Conservation (phyloP, 2,113 vertebrate species). For the Ceratotherium simum region DNA sequence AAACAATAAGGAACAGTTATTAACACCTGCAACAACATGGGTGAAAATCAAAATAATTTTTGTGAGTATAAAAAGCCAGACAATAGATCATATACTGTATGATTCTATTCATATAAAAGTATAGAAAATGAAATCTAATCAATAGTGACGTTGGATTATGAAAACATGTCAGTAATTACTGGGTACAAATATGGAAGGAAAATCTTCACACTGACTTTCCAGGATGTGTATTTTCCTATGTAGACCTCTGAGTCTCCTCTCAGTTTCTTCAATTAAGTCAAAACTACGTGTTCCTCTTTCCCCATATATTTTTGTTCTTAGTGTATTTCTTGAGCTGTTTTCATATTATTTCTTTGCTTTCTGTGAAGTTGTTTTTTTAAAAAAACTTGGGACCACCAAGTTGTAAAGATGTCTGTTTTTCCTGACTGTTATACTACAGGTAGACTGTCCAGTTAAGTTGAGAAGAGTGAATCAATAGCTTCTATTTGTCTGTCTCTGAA, state of each 20-base stretch:
- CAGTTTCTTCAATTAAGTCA: constrained; percentile 70
- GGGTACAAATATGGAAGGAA: background rate
- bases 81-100: background rate
- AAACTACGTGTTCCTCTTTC: constrained; percentile 59
- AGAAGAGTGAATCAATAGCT: constrained; percentile 73
- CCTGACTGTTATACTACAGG: constrained; percentile 67
- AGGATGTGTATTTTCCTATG: constrained; percentile 57
- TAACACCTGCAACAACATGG: background rate
- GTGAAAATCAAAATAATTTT: background rate
- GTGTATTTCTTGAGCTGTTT: constrained; percentile 87
- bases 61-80: background rate
- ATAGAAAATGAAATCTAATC: background rate
- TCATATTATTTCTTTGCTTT: constrained; percentile 87
- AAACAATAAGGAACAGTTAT: background rate
- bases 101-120: background rate
- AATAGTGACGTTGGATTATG: background rate
- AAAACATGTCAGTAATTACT: background rate
- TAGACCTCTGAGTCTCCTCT: constrained; percentile 50
- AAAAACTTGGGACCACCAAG: constrained; percentile 84
- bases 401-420: constrained; percentile 83
- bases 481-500: constrained; percentile 65
- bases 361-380: constrained; percentile 85
- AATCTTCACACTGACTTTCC: constrained; percentile 61
- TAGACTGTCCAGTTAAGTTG: constrained; percentile 63
- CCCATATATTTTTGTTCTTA: constrained; percentile 75